These are phyloP conservation scores for Hippopotamyrus pictus DNA, from an alignment of 2,797 vertebrate genomes.

Conservation along the genomic window DNA sequence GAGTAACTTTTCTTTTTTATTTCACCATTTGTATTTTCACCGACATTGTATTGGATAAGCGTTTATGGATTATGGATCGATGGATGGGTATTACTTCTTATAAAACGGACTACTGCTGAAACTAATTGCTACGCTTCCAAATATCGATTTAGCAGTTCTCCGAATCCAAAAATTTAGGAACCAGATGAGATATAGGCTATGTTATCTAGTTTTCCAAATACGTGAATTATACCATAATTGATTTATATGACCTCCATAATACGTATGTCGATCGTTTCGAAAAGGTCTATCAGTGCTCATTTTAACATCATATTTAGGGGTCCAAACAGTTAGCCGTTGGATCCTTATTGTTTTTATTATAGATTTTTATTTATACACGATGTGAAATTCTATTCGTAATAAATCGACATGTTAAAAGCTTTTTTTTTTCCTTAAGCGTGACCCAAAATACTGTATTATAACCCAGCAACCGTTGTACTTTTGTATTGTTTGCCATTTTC, in stretches of 20 bases:
- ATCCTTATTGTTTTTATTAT: background rate
- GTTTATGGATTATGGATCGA: background rate
- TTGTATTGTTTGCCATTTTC: background rate
- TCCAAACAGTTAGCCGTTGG: background rate
- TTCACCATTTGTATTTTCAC: background rate
- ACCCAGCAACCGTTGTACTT: background rate
- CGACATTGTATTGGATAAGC: background rate
- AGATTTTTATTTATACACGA: background rate
- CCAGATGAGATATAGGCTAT: background rate
- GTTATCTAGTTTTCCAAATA: background rate
- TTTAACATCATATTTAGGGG: background rate
- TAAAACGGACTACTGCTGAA: background rate
- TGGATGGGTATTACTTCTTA: background rate
- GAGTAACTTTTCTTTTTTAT: background rate
- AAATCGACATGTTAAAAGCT: background rate
- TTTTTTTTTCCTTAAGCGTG: background rate
- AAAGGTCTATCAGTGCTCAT: background rate
- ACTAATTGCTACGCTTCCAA: background rate
- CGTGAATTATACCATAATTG: background rate
- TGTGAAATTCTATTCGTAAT: background rate
- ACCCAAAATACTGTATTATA: background rate
- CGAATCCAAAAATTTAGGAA: background rate
- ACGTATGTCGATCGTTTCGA: background rate
- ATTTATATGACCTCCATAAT: background rate
- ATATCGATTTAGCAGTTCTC: background rate